phyloP scores from a whole-genome alignment of 1,140 invertebrate species.

The Zophobas morio region DNA sequence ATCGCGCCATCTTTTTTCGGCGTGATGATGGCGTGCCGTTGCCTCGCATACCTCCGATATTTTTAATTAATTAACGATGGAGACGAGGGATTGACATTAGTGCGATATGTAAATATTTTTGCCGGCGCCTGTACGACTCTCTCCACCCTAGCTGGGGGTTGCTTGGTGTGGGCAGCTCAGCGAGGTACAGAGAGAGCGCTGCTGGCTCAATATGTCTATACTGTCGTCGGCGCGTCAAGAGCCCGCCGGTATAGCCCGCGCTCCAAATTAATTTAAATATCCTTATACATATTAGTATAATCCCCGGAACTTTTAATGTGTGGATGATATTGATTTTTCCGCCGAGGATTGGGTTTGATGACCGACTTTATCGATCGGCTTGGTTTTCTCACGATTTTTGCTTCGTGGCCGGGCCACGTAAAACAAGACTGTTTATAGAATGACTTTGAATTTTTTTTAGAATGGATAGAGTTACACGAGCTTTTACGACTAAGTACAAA shows the following conservation, averaged over 20 bases:
- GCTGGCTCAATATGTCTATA: slow-evolving; percentile 64
- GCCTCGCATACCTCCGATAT: slow-evolving; percentile 28
- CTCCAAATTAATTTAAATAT: slow-evolving; percentile 42
- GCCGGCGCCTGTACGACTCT: slow-evolving; percentile 68
- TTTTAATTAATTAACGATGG: slow-evolving; percentile 50
- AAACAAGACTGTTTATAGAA: too few species aligned
- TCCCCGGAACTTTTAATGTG: slow-evolving; percentile 33
- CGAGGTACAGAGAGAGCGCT: slow-evolving; percentile 57
- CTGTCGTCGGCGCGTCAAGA: slow-evolving; percentile 60
- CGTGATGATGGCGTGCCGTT: slow-evolving; percentile 4
- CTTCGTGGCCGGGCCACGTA: neutral
- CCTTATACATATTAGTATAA: slow-evolving; percentile 27
- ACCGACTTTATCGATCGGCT: slow-evolving; percentile 9
- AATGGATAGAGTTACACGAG: too few species aligned
- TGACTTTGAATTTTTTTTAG: too few species aligned
- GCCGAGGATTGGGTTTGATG: neutral
- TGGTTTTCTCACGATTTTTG: neutral
- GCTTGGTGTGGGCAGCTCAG: slow-evolving; percentile 59
- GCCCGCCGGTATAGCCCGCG: slow-evolving; percentile 42
- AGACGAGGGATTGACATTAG: slow-evolving; percentile 52
- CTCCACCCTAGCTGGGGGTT: slow-evolving; percentile 54
- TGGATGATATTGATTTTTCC: slow-evolving; percentile 26
- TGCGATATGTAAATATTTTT: slow-evolving; percentile 66
- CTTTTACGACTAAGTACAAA: too few species aligned
- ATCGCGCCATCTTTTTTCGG: neutral